Evolutionary conservation across 1,140 invertebrate species (phyloP).

Genomic region (Leptonema lineaticorne): DNA sequence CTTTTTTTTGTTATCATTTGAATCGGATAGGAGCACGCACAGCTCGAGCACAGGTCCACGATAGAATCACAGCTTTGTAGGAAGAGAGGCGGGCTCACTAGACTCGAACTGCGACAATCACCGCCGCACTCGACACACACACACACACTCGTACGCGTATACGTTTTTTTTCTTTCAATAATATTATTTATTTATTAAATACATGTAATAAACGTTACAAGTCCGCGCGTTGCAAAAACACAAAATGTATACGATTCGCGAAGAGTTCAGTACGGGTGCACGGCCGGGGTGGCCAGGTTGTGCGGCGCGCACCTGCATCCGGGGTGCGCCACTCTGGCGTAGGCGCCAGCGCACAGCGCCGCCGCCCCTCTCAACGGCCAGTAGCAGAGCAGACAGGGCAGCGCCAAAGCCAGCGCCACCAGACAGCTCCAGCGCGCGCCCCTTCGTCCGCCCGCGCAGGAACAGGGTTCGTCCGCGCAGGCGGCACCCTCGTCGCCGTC

Average conservation of each 20-base stretch:
- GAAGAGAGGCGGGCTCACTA: too few species aligned
- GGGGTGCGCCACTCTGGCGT: slow-evolving; percentile 71
- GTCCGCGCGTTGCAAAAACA: too few species aligned
- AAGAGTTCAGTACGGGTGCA: slow-evolving; percentile 43
- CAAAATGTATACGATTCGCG: not conserved
- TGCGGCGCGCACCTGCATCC: slow-evolving; percentile 61
- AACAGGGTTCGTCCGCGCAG: slow-evolving; percentile 84
- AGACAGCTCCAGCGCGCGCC: slow-evolving; percentile 82
- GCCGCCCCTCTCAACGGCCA: slow-evolving; percentile 86
- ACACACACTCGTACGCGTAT: too few species aligned
- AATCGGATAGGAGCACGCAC: too few species aligned
- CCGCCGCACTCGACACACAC: too few species aligned
- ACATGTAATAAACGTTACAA: too few species aligned
- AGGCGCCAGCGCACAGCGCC: slow-evolving; percentile 74
- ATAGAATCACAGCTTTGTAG: too few species aligned
- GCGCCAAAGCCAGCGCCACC: slow-evolving; percentile 70
- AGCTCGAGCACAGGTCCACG: too few species aligned
- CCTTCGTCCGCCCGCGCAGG: slow-evolving; percentile 69
- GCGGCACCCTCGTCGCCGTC: slow-evolving; percentile 67
- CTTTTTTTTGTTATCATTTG: too few species aligned
- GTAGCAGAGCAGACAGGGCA: slow-evolving; percentile 90
- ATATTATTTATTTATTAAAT: not conserved
- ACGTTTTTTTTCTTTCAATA: not conserved
- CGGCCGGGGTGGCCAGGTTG: slow-evolving; percentile 51
- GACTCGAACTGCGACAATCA: too few species aligned